Conservation (phyloP, 2,888 invertebrate genomes). For the Trissolcus brochymenae region DNA sequence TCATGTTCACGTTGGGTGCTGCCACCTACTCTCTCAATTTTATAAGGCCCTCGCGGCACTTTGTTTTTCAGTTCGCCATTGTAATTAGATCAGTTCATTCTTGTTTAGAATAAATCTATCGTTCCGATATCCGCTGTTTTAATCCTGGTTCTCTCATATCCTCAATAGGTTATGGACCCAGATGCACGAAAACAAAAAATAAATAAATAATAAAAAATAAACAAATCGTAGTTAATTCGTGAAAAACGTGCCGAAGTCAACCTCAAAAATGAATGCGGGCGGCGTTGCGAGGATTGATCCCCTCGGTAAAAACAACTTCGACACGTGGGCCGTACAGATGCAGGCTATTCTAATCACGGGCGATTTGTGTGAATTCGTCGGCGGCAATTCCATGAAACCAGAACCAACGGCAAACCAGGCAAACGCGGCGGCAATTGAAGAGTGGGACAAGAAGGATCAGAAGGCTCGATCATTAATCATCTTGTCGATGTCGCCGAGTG, state of each 20-base stretch:
- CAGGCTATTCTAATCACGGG: constrained; percentile 5
- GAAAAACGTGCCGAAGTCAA: background rate
- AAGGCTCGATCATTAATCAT: constrained; percentile 4
- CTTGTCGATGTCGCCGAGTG: too few relatives aligned
- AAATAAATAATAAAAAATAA: too few relatives aligned
- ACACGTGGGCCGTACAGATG: constrained; percentile 16
- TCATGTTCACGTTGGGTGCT: background rate
- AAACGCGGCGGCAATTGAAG: background rate
- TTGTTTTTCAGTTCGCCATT: too few relatives aligned
- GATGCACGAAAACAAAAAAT: too few relatives aligned
- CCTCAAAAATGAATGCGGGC: constrained; percentile 1
- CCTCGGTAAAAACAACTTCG: constrained; percentile 4
- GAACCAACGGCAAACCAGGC: constrained; percentile 1
- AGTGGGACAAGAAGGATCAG: constrained; percentile 1
- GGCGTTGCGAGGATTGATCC: constrained; percentile 7
- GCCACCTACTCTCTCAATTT: background rate
- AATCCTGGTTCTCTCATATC: too few relatives aligned
- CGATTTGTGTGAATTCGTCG: constrained; percentile 7
- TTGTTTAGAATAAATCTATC: too few relatives aligned
- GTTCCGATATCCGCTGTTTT: too few relatives aligned
- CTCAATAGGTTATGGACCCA: too few relatives aligned
- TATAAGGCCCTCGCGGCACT: background rate
- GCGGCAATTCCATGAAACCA: background rate
- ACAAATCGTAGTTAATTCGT: too few relatives aligned
- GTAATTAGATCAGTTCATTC: too few relatives aligned